A percentile compares a stretch with the other conserved stretches of the same genome.
Conservation (phyloP, 1,140 invertebrate species). For the Zelostemma sp. region DNA sequence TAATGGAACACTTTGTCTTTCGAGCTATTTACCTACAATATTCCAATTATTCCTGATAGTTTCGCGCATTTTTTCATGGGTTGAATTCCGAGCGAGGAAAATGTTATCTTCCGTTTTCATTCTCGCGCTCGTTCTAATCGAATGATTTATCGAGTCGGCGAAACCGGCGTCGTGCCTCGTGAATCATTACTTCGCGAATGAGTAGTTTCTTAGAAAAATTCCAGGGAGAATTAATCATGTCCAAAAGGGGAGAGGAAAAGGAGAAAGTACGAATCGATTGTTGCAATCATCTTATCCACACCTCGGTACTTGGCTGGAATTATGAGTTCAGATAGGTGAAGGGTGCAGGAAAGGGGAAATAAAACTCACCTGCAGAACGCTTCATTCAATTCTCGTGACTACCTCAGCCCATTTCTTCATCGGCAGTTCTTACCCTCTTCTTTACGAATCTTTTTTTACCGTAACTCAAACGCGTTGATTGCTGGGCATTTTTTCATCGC, state of each 20-base stretch:
- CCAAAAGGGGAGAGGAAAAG: not conserved
- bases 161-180: not conserved
- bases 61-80: not conserved
- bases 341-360: constrained; percentile 5
- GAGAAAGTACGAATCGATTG: constrained; percentile 4
- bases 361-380: constrained; percentile 5
- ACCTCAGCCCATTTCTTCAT: constrained; percentile 38
- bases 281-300: not conserved
- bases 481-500: too few relatives aligned
- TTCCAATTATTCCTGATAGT: not conserved
- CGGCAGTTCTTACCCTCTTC: not conserved
- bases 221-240: not conserved
- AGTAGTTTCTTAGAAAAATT: not conserved
- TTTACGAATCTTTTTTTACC: too few relatives aligned
- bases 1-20: constrained; percentile 23
- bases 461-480: too few relatives aligned
- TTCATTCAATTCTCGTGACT: constrained; percentile 49
- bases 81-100: too few relatives aligned
- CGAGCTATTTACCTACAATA: constrained; percentile 12
- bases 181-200: too few relatives aligned
- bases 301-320: constrained; percentile 5
- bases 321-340: constrained; percentile 12
- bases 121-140: too few relatives aligned
- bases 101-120: too few relatives aligned
- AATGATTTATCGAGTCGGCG: too few relatives aligned